These are phyloP conservation scores for Pomatorhinus ruficollis DNA, from an alignment of 2,113 vertebrate genomes.

Conservation along the genomic window DNA sequence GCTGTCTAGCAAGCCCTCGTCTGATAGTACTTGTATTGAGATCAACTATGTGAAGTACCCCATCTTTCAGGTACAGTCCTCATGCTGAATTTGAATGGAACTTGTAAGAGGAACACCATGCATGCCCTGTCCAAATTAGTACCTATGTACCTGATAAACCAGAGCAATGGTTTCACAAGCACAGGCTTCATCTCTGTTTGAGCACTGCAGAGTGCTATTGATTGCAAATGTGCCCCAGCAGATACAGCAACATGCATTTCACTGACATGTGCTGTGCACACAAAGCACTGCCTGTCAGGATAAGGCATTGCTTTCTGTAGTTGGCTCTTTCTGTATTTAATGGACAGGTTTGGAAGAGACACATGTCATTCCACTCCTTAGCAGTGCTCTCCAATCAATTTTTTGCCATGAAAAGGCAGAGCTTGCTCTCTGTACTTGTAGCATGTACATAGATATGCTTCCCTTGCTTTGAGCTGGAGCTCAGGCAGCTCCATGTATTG, in stretches of 20 bases:
- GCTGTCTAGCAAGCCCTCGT: constrained; percentile 89
- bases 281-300: not conserved
- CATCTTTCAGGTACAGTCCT: constrained; percentile 89
- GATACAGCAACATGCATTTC: not conserved
- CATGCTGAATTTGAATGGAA: not conserved
- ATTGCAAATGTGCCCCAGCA: not conserved
- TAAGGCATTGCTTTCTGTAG: not conserved
- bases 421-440: not conserved
- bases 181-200: not conserved
- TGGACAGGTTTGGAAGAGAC: not conserved
- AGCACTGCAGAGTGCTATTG: not conserved
- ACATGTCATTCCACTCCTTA: not conserved
- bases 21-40: constrained; percentile 95
- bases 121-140: not conserved
- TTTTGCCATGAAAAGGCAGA: not conserved
- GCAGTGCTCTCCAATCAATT: not conserved
- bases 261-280: not conserved
- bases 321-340: not conserved
- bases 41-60: constrained; percentile 97
- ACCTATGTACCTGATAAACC: not conserved
- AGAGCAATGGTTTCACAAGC: not conserved
- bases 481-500: not conserved
- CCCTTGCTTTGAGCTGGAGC: not conserved
- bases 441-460: not conserved
- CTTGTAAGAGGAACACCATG: not conserved